phyloP scores from a whole-genome alignment of 2,888 invertebrate species.

The Yponomeuta sedellus region DNA sequence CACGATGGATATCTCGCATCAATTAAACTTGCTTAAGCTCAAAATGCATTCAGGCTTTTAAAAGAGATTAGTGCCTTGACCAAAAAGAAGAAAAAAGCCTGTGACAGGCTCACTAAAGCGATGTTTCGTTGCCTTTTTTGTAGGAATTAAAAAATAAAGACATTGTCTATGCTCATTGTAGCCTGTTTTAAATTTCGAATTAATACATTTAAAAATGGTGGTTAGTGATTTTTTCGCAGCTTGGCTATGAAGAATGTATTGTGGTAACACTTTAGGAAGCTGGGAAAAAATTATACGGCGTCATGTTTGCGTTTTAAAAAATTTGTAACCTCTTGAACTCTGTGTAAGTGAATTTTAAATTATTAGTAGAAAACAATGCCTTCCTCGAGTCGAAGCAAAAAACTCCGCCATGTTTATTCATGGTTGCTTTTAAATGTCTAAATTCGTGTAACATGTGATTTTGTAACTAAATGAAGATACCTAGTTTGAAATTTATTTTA shows the following conservation, averaged over 20 bases:
- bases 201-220: neutral
- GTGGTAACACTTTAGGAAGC: neutral
- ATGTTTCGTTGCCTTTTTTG: slow-evolving; percentile 16
- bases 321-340: slow-evolving; percentile 12
- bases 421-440: slow-evolving; percentile 17
- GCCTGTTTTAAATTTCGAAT: neutral
- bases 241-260: neutral
- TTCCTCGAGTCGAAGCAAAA: slow-evolving; percentile 10
- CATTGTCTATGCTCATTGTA: slow-evolving; percentile 5
- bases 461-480: slow-evolving; percentile 13
- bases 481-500: slow-evolving; percentile 14
- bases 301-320: slow-evolving; percentile 4
- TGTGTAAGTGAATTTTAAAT: slow-evolving; percentile 9
- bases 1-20: slow-evolving; percentile 45
- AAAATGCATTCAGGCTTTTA: slow-evolving; percentile 31
- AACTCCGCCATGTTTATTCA: slow-evolving; percentile 19
- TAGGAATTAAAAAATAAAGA: slow-evolving; percentile 16
- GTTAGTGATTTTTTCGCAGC: neutral
- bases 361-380: slow-evolving; percentile 7
- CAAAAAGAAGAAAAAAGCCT: slow-evolving; percentile 31
- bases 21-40: slow-evolving; percentile 43
- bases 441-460: slow-evolving; percentile 15
- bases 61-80: slow-evolving; percentile 40
- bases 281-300: slow-evolving; percentile 7
- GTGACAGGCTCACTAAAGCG: slow-evolving; percentile 39